Evolutionary conservation across 1,140 invertebrate genomes (phyloP), one percentile per base, ranked within the genome.

Genomic region (Saccostrea echinata): DNA sequence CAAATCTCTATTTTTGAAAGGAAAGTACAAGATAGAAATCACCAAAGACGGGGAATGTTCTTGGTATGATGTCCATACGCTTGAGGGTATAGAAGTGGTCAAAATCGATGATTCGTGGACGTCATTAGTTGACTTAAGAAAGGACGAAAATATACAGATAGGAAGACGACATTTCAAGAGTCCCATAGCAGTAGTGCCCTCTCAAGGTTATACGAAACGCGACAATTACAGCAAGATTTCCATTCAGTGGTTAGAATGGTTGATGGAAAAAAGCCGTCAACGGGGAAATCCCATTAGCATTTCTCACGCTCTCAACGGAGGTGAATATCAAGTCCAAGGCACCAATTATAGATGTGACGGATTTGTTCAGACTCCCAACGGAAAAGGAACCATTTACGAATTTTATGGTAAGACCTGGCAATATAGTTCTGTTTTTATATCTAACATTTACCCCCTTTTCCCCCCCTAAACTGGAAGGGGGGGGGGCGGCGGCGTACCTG

Each of bases 391-490:
- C 12, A 84, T 84, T 11, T 88, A 88, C 55, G 87, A 88, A 83
- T 88, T 88, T 27, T 83, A 82, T 82, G 87, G 87, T 86, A 84
- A n/a, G n/a, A n/a, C n/a, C n/a, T n/a, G n/a, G n/a, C n/a, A n/a
- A n/a, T n/a, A n/a, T n/a, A n/a, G 82, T 52, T 30, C 11, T 30
- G 27, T 33, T 13, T 55, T 12, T 18, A 12, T 55, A 27, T 61
- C 21, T 84, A 6, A 30, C 27, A 30, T 84, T 84, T 84, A 53
- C 53, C 33, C 81, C 83, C 83, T 53, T 27, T 61, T 61, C 57
- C n/a, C n/a, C n/a, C 83, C 83, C 83, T 35, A 61, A 57, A 30
- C 52, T 24, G 53, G 43, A 53, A 35, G 52, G 53, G 55, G 33
- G 43, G 68, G 61, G 8, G 85, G 80, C 55, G 80, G 86, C 86